Evolutionary conservation across 2,797 vertebrate genomes (phyloP), one percentile per base, ranked within the genome.

Genomic region (Aulostomus chinensis): DNA sequence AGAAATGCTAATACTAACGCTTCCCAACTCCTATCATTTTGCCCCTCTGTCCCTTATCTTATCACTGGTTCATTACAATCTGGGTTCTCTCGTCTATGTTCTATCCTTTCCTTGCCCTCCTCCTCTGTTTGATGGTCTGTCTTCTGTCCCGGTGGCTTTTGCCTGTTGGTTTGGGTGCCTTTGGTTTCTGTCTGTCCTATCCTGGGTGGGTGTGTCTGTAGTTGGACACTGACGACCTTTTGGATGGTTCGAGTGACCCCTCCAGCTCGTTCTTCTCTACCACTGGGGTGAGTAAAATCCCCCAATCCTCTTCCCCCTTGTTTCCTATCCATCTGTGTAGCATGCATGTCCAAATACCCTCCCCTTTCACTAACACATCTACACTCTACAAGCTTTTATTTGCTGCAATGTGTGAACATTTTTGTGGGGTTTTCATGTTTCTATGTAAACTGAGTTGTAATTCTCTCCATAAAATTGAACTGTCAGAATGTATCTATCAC

Each of bases 151-250:
- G 73, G 68, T 83, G 74, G 67, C 74, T 84, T 80, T 83, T 86
- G 66, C 76, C 75, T 84, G 78, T 72, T 61, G 60, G 47, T 79
- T 76, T 66, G 25, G 69, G 60, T 68, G 51, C 48, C 67, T 81
- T 73, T 77, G 78, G 80, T 81, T 78, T 83, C 83, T 88, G 78
- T 86, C 85, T 90, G 69, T 91, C 84, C 87, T 88, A 73, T 86
- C 68, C 67, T 77, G 80, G 89, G 64, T 81, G 78, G 82, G 49
- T 84, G 83, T 93, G 84, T 81, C 91, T 94, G 54, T 94, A 98
- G 96, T 92, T 98, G 85, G 95, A 96, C 90, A 94, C 95, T 73
- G 96, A 98, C 73, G 95, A 98, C 91, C 94, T 98, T 91, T 93
- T 98, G 93, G 96, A 97, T 90, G 93, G 90, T 85, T 91, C 95